Evolutionary conservation across 2,888 invertebrate genomes (phyloP).

Genomic region (Druceiella hillmani): DNA sequence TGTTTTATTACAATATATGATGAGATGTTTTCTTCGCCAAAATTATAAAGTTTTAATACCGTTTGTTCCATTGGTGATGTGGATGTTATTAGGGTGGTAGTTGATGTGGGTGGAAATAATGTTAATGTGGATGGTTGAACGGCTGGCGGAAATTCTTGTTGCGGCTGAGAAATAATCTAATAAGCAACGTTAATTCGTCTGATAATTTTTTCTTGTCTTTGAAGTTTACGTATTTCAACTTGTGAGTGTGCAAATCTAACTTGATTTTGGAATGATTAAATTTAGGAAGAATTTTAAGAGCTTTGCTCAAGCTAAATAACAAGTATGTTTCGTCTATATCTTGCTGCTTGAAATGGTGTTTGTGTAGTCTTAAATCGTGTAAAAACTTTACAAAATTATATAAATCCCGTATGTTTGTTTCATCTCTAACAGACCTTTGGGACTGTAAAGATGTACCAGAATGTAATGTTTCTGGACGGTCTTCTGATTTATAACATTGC

Average conservation of each 20-base stretch:
- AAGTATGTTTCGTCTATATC: constrained; percentile 26
- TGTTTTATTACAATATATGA: no score
- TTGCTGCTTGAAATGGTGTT: constrained; percentile 11
- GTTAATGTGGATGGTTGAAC: no score
- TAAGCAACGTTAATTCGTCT: neutral
- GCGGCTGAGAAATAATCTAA: no score
- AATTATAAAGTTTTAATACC: no score
- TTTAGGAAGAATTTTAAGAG: constrained; percentile 23
- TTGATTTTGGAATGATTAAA: constrained; percentile 26
- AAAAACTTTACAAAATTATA: constrained; percentile 23
- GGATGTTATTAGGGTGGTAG: no score
- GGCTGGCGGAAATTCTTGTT: no score
- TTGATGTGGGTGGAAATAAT: no score
- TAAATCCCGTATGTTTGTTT: constrained; percentile 11
- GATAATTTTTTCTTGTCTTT: constrained; percentile 18
- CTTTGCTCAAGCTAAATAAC: constrained; percentile 27
- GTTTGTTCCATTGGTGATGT: no score
- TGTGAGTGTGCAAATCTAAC: constrained; percentile 24
- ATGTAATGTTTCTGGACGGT: constrained; percentile 1
- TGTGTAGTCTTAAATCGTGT: constrained; percentile 19
- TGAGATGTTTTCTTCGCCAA: no score
- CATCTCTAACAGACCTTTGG: neutral
- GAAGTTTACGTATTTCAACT: constrained; percentile 21
- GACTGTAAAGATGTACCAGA: constrained; percentile 2
- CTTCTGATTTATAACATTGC: no score